Percentiles rank a stretch among this genome's conserved stretches.
Conservation (phyloP, 2,888 invertebrate species). For the Leptura quadrifasciata region DNA sequence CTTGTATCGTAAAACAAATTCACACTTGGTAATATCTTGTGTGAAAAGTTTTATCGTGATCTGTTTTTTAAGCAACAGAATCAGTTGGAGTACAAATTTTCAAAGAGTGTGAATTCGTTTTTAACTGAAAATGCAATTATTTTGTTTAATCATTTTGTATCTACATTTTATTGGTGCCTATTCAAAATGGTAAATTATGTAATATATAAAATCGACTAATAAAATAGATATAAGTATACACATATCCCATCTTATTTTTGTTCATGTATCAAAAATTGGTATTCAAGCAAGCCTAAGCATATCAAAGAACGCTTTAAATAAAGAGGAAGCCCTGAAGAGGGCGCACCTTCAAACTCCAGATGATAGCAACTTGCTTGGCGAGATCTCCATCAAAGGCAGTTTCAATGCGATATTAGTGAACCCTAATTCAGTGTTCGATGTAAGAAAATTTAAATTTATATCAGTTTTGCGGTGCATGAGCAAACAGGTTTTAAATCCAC, state of each 20-base stretch:
- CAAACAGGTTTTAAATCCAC: no score
- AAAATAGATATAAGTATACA: conserved; percentile 53
- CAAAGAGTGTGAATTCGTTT: conserved; percentile 45
- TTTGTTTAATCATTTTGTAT: conserved; percentile 55
- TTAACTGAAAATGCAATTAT: conserved; percentile 46
- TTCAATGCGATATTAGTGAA: no score
- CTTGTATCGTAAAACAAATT: conserved; percentile 22
- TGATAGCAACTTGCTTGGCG: no score
- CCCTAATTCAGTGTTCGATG: no score
- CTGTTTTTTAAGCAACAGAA: conserved; percentile 16
- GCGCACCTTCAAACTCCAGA: no score
- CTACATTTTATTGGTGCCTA: conserved; percentile 61
- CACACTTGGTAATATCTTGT: conserved; percentile 18
- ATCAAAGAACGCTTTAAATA: no score
- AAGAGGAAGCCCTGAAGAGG: no score
- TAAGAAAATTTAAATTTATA: no score
- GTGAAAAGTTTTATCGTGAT: conserved; percentile 11
- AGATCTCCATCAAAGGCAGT: no score
- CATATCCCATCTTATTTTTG: background rate
- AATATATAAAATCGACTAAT: conserved; percentile 48
- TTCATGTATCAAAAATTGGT: background rate
- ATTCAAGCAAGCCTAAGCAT: no score
- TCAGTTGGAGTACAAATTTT: conserved; percentile 42
- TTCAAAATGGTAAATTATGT: conserved; percentile 60
- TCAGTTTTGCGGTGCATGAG: no score